A percentile compares a stretch with the other conserved stretches of the same genome.
Conservation (phyloP, 2,113 vertebrate species). For the Benitochromis conjunctus region DNA sequence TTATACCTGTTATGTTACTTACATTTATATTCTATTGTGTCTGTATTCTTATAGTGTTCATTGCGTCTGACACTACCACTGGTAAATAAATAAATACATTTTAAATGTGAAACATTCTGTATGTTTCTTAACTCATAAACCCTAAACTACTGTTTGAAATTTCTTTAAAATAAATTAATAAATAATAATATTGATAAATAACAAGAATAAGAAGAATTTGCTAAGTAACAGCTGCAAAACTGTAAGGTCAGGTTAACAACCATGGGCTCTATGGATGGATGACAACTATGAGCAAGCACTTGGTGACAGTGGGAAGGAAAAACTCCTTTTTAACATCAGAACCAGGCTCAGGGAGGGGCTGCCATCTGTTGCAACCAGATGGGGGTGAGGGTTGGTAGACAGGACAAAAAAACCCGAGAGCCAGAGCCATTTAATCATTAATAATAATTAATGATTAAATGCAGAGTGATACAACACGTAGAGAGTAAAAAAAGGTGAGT, state of each 20-base stretch:
- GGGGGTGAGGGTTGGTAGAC: background rate
- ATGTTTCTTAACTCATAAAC: background rate
- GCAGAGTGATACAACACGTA: background rate
- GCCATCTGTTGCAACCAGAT: background rate
- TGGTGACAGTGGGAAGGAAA: background rate
- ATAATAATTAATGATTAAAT: background rate
- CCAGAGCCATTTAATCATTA: too few species aligned
- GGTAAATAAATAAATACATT: background rate
- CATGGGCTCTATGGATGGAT: background rate
- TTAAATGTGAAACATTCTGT: background rate
- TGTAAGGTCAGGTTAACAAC: background rate
- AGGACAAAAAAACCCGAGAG: background rate
- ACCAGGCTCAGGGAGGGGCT: background rate
- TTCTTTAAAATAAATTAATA: background rate
- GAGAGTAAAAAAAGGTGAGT: background rate
- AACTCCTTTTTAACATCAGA: background rate
- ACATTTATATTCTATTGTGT: background rate
- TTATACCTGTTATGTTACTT: background rate
- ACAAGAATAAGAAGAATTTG: fast-evolving
- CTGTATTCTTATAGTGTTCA: background rate
- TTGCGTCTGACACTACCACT: background rate
- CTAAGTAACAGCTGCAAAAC: background rate
- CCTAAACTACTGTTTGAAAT: background rate
- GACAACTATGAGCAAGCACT: background rate
- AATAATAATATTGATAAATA: background rate